Conservation (phyloP, 1,140 invertebrate genomes). For the Megathymus violae region DNA sequence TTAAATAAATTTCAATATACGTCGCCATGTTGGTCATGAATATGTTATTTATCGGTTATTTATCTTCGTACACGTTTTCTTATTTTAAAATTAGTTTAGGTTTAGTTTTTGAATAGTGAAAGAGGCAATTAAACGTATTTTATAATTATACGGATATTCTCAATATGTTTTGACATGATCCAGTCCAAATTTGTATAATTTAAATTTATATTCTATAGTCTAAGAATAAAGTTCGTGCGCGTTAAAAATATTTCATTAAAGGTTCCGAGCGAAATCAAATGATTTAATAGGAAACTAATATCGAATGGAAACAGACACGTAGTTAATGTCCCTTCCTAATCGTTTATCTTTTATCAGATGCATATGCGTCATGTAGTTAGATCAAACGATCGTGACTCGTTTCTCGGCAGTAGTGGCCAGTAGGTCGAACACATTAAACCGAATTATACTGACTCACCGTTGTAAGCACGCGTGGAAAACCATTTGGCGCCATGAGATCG, state of each 20-base stretch:
- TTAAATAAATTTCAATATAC: slow-evolving; percentile 11
- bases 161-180: no score
- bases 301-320: not conserved
- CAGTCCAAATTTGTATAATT: no score
- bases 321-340: not conserved
- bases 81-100: no score
- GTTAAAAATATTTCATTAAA: no score
- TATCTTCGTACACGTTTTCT: no score
- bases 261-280: no score
- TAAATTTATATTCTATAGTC: no score
- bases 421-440: slow-evolving; percentile 62
- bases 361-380: not conserved
- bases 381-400: slow-evolving; percentile 42
- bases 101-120: no score
- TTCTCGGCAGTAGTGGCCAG: slow-evolving; percentile 59
- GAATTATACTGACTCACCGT: slow-evolving; percentile 47
- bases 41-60: not conserved
- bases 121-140: no score
- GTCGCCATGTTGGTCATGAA: not conserved
- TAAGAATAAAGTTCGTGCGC: no score
- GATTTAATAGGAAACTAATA: not conserved
- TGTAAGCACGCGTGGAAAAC: slow-evolving; percentile 5
- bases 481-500: slow-evolving; percentile 20
- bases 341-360: not conserved
- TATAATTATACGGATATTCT: no score